A percentile compares a stretch with the other conserved stretches of the same genome.
phyloP scores from a whole-genome alignment of 2,797 vertebrate genomes.

The Ctenosaura bakeri region DNA sequence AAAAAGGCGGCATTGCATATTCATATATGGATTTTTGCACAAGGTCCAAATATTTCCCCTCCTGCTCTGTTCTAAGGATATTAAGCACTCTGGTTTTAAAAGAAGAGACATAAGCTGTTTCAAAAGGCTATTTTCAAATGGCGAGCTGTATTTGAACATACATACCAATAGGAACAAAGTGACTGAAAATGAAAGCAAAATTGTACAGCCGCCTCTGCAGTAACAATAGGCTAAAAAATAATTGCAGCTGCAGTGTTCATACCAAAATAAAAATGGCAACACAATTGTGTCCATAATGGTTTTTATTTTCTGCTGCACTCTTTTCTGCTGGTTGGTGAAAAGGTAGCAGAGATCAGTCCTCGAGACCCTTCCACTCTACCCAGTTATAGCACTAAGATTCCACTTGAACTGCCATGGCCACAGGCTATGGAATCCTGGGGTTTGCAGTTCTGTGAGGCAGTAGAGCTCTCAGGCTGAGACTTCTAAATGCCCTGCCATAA shows the following conservation, averaged over 20 bases:
- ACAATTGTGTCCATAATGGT: background rate
- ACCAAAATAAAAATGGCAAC: background rate
- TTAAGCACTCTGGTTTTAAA: constrained; percentile 46
- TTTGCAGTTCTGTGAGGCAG: no score
- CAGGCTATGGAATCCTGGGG: no score
- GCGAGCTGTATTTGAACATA: background rate
- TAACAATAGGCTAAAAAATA: background rate
- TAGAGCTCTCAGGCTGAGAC: no score
- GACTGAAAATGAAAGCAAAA: constrained; percentile 8
- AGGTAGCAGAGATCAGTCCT: background rate
- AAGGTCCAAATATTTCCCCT: constrained; percentile 32
- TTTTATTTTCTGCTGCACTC: background rate
- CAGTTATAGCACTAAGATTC: no score
- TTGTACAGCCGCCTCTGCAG: background rate
- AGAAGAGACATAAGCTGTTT: constrained; percentile 32
- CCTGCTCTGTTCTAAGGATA: constrained; percentile 35
- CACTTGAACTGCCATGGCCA: no score
- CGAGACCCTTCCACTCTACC: no score
- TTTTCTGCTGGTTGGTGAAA: background rate
- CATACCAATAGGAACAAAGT: background rate
- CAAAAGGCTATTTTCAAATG: constrained; percentile 27
- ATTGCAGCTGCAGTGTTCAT: background rate
- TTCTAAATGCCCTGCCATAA: no score
- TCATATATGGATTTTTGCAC: constrained; percentile 49
- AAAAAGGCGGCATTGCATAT: background rate